Evolutionary conservation across 37 sponge, comb jelly and placozoan species (phyloP).

Genomic region (Halichondria panicea): DNA sequence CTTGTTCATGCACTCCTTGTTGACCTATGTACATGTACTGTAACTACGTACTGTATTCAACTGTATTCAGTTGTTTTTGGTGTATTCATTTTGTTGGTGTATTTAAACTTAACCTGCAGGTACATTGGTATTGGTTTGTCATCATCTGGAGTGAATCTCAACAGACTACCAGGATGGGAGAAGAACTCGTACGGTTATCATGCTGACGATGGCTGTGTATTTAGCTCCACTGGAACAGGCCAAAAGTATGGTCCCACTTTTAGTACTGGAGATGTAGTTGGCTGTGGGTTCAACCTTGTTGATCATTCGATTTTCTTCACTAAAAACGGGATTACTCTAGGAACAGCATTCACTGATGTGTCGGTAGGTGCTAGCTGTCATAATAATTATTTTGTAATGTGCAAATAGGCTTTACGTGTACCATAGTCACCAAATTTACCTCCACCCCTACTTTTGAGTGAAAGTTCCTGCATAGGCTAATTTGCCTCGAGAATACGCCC

Average conservation of each 20-base stretch:
- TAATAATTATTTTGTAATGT: background rate
- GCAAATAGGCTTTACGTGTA: too few species aligned
- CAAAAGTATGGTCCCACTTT: conserved; percentile 96
- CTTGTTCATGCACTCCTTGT: too few species aligned
- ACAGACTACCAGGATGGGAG: conserved; percentile 98
- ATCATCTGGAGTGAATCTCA: conserved; percentile 65
- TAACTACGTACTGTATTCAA: too few species aligned
- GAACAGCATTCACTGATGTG: conserved; percentile 61
- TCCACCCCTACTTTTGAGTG: background rate
- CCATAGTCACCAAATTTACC: too few species aligned
- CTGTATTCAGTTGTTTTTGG: too few species aligned
- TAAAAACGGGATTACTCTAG: conserved; percentile 95
- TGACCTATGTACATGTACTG: too few species aligned
- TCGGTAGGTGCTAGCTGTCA: conserved; percentile 47
- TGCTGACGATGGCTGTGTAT: conserved; percentile 98
- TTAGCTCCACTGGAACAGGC: conserved; percentile 81
- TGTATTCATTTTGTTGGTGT: too few species aligned
- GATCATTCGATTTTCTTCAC: conserved; percentile 94
- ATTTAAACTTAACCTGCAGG: too few species aligned
- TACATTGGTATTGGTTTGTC: conserved; percentile 96
- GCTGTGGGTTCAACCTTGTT: conserved; percentile 96
- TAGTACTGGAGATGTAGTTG: conserved; percentile 95
- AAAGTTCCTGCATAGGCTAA: too few species aligned
- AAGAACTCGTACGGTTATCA: conserved; percentile 98
- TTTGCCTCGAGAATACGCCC: too few species aligned